Conservation (phyloP, 92 coral and sea anemone species). For the Umimayanthus kanabou region DNA sequence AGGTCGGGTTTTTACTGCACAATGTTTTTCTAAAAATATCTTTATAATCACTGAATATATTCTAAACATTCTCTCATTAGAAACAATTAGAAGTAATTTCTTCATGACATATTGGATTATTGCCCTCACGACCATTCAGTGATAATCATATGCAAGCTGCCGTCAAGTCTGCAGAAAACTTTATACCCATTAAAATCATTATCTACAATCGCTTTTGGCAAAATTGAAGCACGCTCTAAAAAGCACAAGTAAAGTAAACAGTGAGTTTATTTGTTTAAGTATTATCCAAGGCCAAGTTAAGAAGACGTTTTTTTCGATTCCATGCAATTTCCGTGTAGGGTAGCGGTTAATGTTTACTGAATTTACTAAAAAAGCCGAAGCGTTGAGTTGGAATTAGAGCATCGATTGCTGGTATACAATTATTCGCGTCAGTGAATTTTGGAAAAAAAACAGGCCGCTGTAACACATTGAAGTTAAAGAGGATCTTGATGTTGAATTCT, state of each 20-base stretch:
- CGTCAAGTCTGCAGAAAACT: slow-evolving; percentile 22
- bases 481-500: background rate
- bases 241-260: slow-evolving; percentile 36
- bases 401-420: background rate
- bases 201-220: slow-evolving; percentile 35
- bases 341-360: background rate
- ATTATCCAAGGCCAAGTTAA: background rate
- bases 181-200: slow-evolving; percentile 32
- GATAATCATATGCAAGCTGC: slow-evolving; percentile 24
- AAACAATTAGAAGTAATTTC: slow-evolving; percentile 19
- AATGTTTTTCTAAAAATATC: background rate
- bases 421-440: background rate
- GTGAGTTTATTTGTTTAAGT: background rate
- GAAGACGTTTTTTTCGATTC: background rate
- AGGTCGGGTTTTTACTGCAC: background rate
- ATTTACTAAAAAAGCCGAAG: too few species aligned
- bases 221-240: slow-evolving; percentile 32
- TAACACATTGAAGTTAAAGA: background rate
- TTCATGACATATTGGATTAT: slow-evolving; percentile 5
- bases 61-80: background rate
- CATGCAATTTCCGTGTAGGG: background rate
- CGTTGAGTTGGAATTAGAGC: background rate
- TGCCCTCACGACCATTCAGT: background rate
- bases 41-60: background rate
- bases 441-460: background rate